Evolutionary conservation across 1,140 invertebrate species (phyloP), one percentile per base, ranked within the genome.

Genomic region (Neoseiulus cucumeris): DNA sequence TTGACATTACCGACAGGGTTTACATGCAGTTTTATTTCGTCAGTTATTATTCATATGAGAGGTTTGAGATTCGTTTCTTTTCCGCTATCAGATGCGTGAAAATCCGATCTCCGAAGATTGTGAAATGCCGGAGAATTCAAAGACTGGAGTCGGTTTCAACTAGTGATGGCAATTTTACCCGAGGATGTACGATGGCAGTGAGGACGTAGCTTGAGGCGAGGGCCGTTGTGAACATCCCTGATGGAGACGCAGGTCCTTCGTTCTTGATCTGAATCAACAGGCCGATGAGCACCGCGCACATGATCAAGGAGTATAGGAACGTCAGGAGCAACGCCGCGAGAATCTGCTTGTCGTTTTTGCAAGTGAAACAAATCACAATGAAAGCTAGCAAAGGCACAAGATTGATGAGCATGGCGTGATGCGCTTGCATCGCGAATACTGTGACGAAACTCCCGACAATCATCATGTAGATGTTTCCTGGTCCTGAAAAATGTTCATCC

Each of bases 181-280:
- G 91, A 0, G 95, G 95, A 85, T 99, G 95, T 30, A 98, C 82
- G 76, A 88, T 85, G n/a, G 95, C 94, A 55, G 95, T 91, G 82
- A 95, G 91, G 70, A 95, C 85, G 79, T 97, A 96, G 44, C 93
- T 96, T 42, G 87, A 82, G 64, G 90, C 85, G 73, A 95, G 81
- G 1, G 88, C 84, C 76, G 96, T 90, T 72, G 98, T 84, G 80
- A 98, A 98, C 75, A 98, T 92, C n/a, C 93, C 91, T 42, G 94
- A 91, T 1, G 92, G 89, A 7, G 89, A 92, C 51, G 88, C 90
- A 51, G 92, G 83, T 29, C 91, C 91, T 79, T 94, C 90, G 81
- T 94, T 89, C 28, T 88, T 87, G 72, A 96, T 81, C 74, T 96
- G 92, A n/a, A 95, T 81, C 0, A 91, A 89, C 0, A 94, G 87